Conservation (phyloP, 2,888 invertebrate genomes). For the Lasioglossum villosulum region DNA sequence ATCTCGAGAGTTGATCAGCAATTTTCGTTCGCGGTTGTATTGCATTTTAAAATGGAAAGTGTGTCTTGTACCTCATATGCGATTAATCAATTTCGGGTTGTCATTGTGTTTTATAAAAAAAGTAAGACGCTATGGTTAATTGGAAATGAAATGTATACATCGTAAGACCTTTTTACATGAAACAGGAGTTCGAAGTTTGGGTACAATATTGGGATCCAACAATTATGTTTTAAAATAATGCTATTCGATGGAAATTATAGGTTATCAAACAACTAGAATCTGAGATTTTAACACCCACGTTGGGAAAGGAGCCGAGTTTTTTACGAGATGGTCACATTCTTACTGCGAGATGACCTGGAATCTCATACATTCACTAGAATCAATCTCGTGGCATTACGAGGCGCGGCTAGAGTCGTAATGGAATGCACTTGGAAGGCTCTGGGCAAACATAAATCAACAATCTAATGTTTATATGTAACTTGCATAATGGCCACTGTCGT, state of each 20-base stretch:
- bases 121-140: not conserved
- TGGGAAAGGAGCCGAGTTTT: constrained; percentile 4
- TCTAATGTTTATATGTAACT: not conserved
- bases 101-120: not conserved
- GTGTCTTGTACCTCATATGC: not conserved
- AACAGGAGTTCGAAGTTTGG: not conserved
- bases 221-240: not conserved
- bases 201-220: not conserved
- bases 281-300: not conserved
- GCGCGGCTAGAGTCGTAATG: not conserved
- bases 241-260: not conserved
- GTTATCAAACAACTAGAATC: not conserved
- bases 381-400: constrained; percentile 26
- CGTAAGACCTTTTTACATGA: not conserved
- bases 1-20: not conserved
- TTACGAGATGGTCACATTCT: constrained; percentile 30
- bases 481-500: not conserved
- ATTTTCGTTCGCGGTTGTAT: not conserved
- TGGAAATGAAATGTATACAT: not conserved
- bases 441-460: not conserved
- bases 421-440: constrained; percentile 28
- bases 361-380: constrained; percentile 53
- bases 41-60: not conserved
- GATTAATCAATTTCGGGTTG: not conserved
- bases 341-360: constrained; percentile 49